These are phyloP conservation scores for Ennomos erosarius DNA, from an alignment of 2,888 invertebrate genomes.

Conservation along the genomic window DNA sequence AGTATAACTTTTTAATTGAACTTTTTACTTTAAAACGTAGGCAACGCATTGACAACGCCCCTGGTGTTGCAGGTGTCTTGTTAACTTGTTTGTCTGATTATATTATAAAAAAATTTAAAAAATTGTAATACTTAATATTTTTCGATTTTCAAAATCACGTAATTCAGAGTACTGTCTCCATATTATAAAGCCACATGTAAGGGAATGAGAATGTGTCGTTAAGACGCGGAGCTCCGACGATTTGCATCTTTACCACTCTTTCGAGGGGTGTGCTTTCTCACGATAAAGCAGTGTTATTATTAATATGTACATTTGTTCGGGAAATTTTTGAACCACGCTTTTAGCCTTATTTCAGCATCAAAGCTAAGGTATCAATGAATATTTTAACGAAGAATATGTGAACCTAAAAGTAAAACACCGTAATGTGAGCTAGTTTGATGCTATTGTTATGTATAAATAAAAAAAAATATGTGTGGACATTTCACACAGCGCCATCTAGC, in stretches of 20 bases:
- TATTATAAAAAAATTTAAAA: too few species aligned
- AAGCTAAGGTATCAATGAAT: conserved; percentile 25
- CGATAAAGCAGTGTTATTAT: conserved; percentile 54
- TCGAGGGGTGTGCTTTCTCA: conserved; percentile 65
- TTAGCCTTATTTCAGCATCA: conserved; percentile 27
- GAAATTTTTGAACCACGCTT: conserved; percentile 22
- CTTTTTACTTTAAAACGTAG: too few species aligned
- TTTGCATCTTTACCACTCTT: conserved; percentile 76
- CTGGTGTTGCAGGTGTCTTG: too few species aligned
- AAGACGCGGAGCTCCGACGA: conserved; percentile 68
- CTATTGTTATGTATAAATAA: too few species aligned
- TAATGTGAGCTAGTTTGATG: neutral
- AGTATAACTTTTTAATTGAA: too few species aligned
- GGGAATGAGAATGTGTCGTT: conserved; percentile 77
- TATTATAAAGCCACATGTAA: conserved; percentile 46
- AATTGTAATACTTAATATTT: too few species aligned
- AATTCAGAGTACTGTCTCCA: conserved; percentile 11
- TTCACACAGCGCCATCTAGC: too few species aligned
- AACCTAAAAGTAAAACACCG: conserved; percentile 14
- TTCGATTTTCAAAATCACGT: too few species aligned
- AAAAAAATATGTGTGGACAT: too few species aligned
- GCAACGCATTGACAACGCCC: too few species aligned
- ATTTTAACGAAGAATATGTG: conserved; percentile 7
- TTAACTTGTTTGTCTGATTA: too few species aligned
- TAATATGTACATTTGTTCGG: conserved; percentile 37